phyloP scores from a whole-genome alignment of 2,888 invertebrate genomes.

The Ptilodon capucinus region DNA sequence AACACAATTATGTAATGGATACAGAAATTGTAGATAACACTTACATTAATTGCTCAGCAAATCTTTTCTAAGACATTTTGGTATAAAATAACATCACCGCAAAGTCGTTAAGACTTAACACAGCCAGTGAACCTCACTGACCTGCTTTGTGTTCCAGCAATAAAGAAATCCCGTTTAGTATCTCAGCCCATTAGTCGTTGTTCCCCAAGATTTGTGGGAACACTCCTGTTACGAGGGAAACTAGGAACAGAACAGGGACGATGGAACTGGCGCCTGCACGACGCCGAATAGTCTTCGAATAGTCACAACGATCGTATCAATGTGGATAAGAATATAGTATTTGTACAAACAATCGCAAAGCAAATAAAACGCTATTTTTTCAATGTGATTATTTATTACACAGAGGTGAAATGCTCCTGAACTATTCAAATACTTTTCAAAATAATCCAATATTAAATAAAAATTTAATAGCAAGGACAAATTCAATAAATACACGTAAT shows the following conservation, averaged over 20 bases:
- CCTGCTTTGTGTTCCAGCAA: conserved; percentile 15
- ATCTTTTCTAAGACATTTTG: background rate
- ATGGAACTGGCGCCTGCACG: conserved; percentile 33
- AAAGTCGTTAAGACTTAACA: conserved; percentile 10
- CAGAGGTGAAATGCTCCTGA: too few relatives aligned
- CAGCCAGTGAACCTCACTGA: conserved; percentile 14
- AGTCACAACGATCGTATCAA: background rate
- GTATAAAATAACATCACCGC: background rate
- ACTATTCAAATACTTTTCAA: too few relatives aligned
- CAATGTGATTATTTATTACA: too few relatives aligned
- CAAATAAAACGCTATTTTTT: too few relatives aligned
- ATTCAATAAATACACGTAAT: too few relatives aligned
- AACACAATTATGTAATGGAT: too few relatives aligned
- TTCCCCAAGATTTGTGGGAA: conserved; percentile 43
- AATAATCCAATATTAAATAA: too few relatives aligned
- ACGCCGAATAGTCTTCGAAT: conserved; percentile 11
- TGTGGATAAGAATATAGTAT: conserved; percentile 10
- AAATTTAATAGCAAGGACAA: too few relatives aligned
- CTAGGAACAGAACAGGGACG: conserved; percentile 27
- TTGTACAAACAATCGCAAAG: too few relatives aligned
- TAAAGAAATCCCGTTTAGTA: conserved; percentile 28
- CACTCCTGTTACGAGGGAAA: conserved; percentile 7
- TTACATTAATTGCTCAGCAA: too few relatives aligned
- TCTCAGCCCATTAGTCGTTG: conserved; percentile 35
- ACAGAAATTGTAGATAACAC: too few relatives aligned